Conservation (phyloP, 1,140 invertebrate species). For the Drosophila funebris region DNA sequence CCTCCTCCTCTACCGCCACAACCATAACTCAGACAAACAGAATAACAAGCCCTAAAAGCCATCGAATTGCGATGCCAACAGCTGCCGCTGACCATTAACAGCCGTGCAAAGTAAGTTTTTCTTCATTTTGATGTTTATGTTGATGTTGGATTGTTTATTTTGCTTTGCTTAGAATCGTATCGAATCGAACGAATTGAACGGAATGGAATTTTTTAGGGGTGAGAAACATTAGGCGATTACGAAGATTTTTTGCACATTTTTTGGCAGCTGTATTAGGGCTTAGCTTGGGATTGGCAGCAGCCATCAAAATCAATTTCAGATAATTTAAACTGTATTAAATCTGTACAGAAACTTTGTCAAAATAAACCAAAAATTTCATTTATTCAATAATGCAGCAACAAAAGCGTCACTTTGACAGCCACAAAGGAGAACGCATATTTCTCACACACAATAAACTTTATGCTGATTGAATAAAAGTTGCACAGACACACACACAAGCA, state of each 20-base stretch:
- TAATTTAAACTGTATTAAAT: constrained; percentile 58
- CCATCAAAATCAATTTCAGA: constrained; percentile 67
- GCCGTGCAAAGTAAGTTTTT: constrained; percentile 36
- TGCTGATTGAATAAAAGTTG: constrained; percentile 77
- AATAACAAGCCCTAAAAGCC: constrained; percentile 42
- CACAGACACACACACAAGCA: constrained; percentile 19
- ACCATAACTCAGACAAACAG: constrained; percentile 42
- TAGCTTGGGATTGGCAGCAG: constrained; percentile 2
- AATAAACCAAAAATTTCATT: constrained; percentile 66
- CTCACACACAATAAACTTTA: constrained; percentile 73
- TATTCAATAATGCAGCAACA: constrained; percentile 64
- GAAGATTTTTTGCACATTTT: constrained; percentile 20
- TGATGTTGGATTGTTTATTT: constrained; percentile 14
- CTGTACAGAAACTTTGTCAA: constrained; percentile 46
- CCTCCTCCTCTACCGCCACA: too few relatives aligned
- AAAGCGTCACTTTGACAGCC: constrained; percentile 49
- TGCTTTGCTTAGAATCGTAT: not conserved
- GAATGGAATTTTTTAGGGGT: not conserved
- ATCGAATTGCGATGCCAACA: constrained; percentile 33
- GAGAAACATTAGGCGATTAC: constrained; percentile 25
- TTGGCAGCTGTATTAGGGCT: constrained; percentile 9
- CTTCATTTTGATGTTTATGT: constrained; percentile 4
- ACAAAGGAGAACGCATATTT: constrained; percentile 51
- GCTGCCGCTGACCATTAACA: constrained; percentile 50
- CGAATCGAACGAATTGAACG: not conserved